A percentile compares a stretch with the other conserved stretches of the same genome.
Conservation (phyloP, 2,113 vertebrate genomes). For the Hymenochirus boettgeri region DNA sequence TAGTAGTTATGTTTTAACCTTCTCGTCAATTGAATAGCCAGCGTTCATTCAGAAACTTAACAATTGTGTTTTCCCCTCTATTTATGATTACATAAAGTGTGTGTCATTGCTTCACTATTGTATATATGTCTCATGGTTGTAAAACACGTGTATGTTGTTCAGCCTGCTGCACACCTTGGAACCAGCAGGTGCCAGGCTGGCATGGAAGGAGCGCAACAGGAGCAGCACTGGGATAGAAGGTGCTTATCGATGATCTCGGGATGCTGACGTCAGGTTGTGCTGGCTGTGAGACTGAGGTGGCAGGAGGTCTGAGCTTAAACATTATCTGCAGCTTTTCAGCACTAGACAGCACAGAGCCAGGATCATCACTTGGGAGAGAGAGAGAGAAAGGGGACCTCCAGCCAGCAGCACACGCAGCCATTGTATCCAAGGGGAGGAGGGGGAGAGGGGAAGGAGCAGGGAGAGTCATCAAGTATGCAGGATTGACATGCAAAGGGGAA, state of each 20-base stretch:
- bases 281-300: constrained; percentile 47
- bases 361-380: constrained; percentile 35
- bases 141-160: too few species aligned
- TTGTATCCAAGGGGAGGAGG: constrained; percentile 50
- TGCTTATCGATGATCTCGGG: constrained; percentile 40
- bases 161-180: too few species aligned
- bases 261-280: constrained; percentile 57
- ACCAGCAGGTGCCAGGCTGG: fast-evolving
- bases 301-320: constrained; percentile 44
- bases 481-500: constrained; percentile 65
- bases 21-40: too few species aligned
- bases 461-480: constrained; percentile 63
- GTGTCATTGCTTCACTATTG: too few species aligned
- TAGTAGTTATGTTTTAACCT: too few species aligned
- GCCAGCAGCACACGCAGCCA: constrained; percentile 40
- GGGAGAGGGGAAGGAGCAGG: constrained; percentile 49
- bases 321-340: constrained; percentile 53
- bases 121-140: too few species aligned
- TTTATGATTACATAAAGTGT: too few species aligned
- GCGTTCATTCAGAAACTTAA: too few species aligned
- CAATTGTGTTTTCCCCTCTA: too few species aligned
- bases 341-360: constrained; percentile 35
- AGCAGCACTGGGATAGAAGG: not conserved
- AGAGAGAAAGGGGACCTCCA: constrained; percentile 28
- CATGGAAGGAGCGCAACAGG: not conserved